phyloP scores from a whole-genome alignment of 2,113 vertebrate species.

The Bucco capensis region DNA sequence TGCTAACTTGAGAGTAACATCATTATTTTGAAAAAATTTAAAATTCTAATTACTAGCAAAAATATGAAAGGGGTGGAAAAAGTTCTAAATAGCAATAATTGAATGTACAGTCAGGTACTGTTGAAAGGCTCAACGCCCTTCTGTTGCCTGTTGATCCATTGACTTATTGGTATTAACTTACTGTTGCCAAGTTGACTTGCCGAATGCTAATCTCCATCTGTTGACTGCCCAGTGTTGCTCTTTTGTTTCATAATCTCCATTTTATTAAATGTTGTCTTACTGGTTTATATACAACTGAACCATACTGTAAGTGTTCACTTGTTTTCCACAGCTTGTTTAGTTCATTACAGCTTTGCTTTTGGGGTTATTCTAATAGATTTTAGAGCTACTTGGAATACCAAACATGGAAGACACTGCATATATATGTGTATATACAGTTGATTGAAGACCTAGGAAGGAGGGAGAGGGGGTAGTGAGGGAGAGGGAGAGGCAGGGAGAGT shows the following conservation, averaged over 20 bases:
- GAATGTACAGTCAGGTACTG: background rate
- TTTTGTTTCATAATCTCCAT: constrained; percentile 43
- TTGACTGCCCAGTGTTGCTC: constrained; percentile 46
- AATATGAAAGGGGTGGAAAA: background rate
- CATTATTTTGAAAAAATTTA: background rate
- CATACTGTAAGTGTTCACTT: background rate
- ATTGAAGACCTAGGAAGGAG: background rate
- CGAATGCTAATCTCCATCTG: constrained; percentile 69
- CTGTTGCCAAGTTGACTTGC: constrained; percentile 50
- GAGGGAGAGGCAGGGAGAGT: background rate
- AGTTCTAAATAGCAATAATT: background rate
- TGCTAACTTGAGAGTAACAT: background rate
- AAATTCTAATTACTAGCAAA: background rate
- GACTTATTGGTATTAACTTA: constrained; percentile 56
- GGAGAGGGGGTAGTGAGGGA: background rate
- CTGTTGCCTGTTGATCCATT: constrained; percentile 59
- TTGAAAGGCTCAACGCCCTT: constrained; percentile 34
- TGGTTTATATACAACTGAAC: constrained; percentile 18
- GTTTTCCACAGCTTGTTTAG: constrained; percentile 6
- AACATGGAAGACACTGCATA: background rate
- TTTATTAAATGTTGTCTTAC: constrained; percentile 22
- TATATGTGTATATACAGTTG: fast-evolving
- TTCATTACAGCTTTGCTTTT: background rate
- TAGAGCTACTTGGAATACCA: background rate
- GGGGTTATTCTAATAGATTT: background rate